A percentile compares a stretch with the other conserved stretches of the same genome.
These are phyloP conservation scores for Dynastes maya DNA, from an alignment of 2,888 invertebrate genomes.

Conservation along the genomic window DNA sequence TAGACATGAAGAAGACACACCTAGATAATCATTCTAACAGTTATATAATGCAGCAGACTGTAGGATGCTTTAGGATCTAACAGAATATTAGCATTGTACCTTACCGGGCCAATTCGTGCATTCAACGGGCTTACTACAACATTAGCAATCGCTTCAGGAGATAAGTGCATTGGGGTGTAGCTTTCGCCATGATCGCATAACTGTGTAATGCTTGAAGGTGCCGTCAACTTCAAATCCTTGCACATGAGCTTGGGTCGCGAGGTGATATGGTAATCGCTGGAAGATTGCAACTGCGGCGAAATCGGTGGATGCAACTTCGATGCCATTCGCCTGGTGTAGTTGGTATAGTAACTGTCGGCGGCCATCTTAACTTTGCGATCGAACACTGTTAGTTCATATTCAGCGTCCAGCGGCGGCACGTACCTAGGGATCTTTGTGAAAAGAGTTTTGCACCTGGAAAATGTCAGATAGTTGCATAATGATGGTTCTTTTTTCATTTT, in stretches of 20 bases:
- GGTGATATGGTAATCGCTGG: not conserved
- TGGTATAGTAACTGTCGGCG: slow-evolving; percentile 55
- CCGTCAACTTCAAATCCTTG: not conserved
- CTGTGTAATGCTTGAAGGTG: too few relatives aligned
- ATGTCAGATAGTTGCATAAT: not conserved
- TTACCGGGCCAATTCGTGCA: too few relatives aligned
- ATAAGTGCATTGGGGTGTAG: too few relatives aligned
- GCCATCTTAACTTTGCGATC: slow-evolving; percentile 56
- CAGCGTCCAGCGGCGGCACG: slow-evolving; percentile 54
- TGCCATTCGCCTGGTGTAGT: slow-evolving; percentile 47
- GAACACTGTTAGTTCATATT: slow-evolving; percentile 57
- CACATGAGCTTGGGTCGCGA: not conserved
- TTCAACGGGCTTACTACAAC: too few relatives aligned
- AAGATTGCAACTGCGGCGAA: not conserved
- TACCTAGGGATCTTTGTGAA: slow-evolving; percentile 63
- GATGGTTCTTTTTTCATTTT: too few relatives aligned
- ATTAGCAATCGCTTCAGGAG: too few relatives aligned
- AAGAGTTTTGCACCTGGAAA: slow-evolving; percentile 63
- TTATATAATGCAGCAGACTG: too few relatives aligned
- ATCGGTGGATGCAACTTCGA: not conserved
- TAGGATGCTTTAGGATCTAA: too few relatives aligned
- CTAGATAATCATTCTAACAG: too few relatives aligned
- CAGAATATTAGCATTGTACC: too few relatives aligned
- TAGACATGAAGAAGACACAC: too few relatives aligned
- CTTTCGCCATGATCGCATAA: too few relatives aligned